Evolutionary conservation across 2,888 invertebrate species (phyloP).

Genomic region (Amorpha juglandis): DNA sequence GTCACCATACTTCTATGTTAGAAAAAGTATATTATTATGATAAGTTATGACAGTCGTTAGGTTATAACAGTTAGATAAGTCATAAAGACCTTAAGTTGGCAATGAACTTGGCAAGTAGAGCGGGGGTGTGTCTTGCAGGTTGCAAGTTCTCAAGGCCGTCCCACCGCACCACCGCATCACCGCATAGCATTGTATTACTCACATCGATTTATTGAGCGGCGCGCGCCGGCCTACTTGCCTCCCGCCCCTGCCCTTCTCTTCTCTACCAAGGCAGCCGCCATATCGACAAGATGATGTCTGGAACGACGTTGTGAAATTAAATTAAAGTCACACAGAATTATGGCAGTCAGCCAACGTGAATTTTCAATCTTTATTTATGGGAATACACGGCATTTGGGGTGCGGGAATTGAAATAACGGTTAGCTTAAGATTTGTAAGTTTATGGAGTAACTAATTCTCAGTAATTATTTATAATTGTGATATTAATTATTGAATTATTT

Average conservation of each 20-base stretch:
- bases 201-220: slow-evolving; percentile 83
- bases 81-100: slow-evolving; percentile 63
- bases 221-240: slow-evolving; percentile 70
- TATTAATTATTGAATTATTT: neutral
- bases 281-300: slow-evolving; percentile 32
- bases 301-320: slow-evolving; percentile 26
- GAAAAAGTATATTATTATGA: neutral
- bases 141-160: slow-evolving; percentile 76
- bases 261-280: slow-evolving; percentile 50
- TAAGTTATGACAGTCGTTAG: neutral
- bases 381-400: neutral
- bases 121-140: slow-evolving; percentile 80
- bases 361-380: slow-evolving; percentile 2
- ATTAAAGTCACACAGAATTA: slow-evolving; percentile 24
- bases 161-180: slow-evolving; percentile 68
- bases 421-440: neutral
- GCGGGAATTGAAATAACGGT: neutral
- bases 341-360: slow-evolving; percentile 16
- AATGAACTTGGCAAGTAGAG: slow-evolving; percentile 76
- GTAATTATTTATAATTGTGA: neutral
- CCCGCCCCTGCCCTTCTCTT: slow-evolving; percentile 57
- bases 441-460: neutral
- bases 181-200: slow-evolving; percentile 74
- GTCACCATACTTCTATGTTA: neutral
- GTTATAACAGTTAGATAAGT: slow-evolving; percentile 34